These are phyloP conservation scores for Chaetoderma sp. DNA, from an alignment of 2,888 invertebrate genomes.

Conservation along the genomic window DNA sequence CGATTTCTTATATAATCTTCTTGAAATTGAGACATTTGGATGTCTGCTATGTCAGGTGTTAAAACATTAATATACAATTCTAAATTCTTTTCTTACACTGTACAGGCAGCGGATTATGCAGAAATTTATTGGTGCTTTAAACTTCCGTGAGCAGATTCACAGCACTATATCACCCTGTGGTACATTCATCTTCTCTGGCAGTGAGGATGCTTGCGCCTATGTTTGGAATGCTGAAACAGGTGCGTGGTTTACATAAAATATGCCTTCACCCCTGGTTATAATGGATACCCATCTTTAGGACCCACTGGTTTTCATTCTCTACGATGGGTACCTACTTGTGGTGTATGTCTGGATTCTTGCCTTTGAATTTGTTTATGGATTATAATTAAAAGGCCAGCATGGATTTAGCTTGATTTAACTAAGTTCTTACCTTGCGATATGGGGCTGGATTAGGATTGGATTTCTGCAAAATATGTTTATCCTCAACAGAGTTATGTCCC, in stretches of 20 bases:
- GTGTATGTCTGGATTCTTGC: not conserved
- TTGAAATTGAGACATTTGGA: too few species aligned
- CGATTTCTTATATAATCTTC: too few species aligned
- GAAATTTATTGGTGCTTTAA: constrained; percentile 67
- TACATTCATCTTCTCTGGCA: constrained; percentile 75
- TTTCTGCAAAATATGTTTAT: too few species aligned
- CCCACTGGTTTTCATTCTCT: too few species aligned
- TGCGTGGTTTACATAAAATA: constrained; percentile 24
- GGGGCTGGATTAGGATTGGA: too few species aligned
- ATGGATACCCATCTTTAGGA: not conserved
- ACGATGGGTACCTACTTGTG: not conserved
- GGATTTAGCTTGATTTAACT: too few species aligned
- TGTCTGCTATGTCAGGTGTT: too few species aligned
- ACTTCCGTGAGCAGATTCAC: constrained; percentile 70
- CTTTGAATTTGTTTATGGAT: too few species aligned
- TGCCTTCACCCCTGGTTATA: not conserved
- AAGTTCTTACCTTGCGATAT: too few species aligned
- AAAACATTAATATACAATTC: too few species aligned
- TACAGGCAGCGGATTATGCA: constrained; percentile 66
- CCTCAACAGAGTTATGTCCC: too few species aligned
- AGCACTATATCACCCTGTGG: constrained; percentile 77
- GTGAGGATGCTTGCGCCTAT: constrained; percentile 75
- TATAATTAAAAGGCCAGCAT: too few species aligned
- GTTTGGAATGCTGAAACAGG: constrained; percentile 78
- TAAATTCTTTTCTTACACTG: constrained; percentile 71